Base-by-base conservation (phyloP, 1,140 invertebrate species). In the Conopomorpha cramerella region DNA sequence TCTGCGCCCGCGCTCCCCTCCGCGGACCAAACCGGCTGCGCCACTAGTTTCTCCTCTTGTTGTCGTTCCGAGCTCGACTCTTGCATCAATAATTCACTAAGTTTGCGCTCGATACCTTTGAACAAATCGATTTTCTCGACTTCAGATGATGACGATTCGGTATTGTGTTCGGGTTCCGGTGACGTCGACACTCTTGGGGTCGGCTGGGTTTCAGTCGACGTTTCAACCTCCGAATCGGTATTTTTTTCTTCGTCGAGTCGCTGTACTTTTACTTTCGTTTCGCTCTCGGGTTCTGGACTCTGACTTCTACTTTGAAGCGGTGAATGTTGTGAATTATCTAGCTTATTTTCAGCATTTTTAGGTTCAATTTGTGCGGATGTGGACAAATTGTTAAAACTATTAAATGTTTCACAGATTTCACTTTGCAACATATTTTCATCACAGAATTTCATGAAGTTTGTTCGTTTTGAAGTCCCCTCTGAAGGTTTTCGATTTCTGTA, bases 41-140 rank as follows among this genome's bases (percentile, higher is more conserved):
- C 68, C 38, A 68, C 70, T 34, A 76, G 76, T 43, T 76, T 80
- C 66, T 68, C 73, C 67, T 65, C 67, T 58, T 59, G 61, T 45
- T 55, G 53, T 53, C 61, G 57, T 26, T 71, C 71, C 52, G 58
- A 59, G 51, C 71, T 47, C 57, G 72, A 70, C 66, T 79, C 77
- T 72, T 79, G 78, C 55, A 76, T 79, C 51, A 78, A 68, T 56
- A 78, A 60, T 59, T 78, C 77, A 56, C 72, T 77, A 29, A 79
- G 67, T 47, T 70, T 77, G 36, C 72, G 77, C 59, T 79, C 74
- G 43, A 79, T 79, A 52, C 74, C 77, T 73, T 74, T 79, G 43
- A 79, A 72, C 45, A 79, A 50, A 54, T 79, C 77, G 46, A 77
- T 71, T 65, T 77, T 71, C 63, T 66, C 65, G 36, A 42, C 39